Conservation (phyloP, 1,140 invertebrate genomes). For the Harlomillsia oculata region DNA sequence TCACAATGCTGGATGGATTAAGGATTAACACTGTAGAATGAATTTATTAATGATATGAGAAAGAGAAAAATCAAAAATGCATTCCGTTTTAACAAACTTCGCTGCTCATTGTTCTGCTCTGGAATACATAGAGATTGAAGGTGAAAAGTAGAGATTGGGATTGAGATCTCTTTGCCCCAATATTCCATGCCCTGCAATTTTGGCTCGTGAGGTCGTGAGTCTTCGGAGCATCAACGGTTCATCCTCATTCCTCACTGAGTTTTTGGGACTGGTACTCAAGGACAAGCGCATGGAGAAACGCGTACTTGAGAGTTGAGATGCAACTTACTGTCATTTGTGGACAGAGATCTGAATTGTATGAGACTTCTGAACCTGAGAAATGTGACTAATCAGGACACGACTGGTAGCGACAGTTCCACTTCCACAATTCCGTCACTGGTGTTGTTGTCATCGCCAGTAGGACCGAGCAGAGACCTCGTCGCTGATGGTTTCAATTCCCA, state of each 20-base stretch:
- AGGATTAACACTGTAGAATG: too few species aligned
- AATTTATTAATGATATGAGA: too few species aligned
- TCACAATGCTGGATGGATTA: too few species aligned
- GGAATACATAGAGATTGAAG: too few species aligned
- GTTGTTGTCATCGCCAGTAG: neutral
- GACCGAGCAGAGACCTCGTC: neutral
- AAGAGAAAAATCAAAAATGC: too few species aligned
- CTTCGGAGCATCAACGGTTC: slow-evolving; percentile 63
- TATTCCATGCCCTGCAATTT: too few species aligned
- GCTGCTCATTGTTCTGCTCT: too few species aligned
- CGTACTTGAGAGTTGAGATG: slow-evolving; percentile 58
- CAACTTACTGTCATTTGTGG: slow-evolving; percentile 65
- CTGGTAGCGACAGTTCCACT: neutral
- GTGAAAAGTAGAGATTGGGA: too few species aligned
- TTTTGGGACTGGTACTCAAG: slow-evolving; percentile 63
- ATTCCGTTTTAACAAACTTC: too few species aligned
- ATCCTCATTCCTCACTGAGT: slow-evolving; percentile 76
- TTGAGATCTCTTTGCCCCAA: too few species aligned
- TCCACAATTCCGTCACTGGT: neutral
- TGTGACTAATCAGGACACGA: slow-evolving; percentile 27
- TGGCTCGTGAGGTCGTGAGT: too few species aligned
- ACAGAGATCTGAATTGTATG: slow-evolving; percentile 67
- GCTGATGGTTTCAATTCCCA: slow-evolving; percentile 10
- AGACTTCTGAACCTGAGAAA: slow-evolving; percentile 43
- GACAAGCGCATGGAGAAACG: slow-evolving; percentile 64